Base-by-base conservation (phyloP, 1,140 invertebrate genomes). In the Papilio dardanus region DNA sequence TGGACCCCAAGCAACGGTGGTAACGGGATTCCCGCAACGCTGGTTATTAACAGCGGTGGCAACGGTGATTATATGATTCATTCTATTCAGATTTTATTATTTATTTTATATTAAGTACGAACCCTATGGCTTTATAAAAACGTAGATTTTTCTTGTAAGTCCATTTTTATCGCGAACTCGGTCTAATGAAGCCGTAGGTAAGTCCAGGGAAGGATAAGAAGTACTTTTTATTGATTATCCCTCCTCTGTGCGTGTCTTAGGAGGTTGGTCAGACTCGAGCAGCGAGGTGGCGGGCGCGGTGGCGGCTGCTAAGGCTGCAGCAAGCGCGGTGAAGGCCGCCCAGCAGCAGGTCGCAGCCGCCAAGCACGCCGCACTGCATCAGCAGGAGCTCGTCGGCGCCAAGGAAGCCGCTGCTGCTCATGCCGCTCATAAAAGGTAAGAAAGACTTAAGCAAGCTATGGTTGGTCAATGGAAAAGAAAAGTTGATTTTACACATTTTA, bases 401-500 rank as follows among this genome's bases (percentile, higher is more conserved):
- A 92, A 92, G 78, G 91, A 92, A 62, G 89, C 89, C 0, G 88
- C 88, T 4, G 88, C 90, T 24, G 91, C 91, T 8, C 85, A 87
- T 46, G 91, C 89, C 8, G 89, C 89, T 54, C 90, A 92, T 82
- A 93, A 88, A 65, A 93, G 91, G 91, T 92, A 28, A n/a, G n/a
- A n/a, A n/a, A n/a, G n/a, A n/a, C n/a, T n/a, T n/a, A n/a, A n/a
- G n/a, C n/a, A n/a, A n/a, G n/a, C n/a, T n/a, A n/a, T n/a, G n/a
- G n/a, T n/a, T n/a, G n/a, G n/a, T n/a, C n/a, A n/a, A n/a, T n/a
- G n/a, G n/a, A n/a, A n/a, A n/a, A n/a, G n/a, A n/a, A n/a, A n/a
- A n/a, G n/a, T n/a, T n/a, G n/a, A n/a, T n/a, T n/a, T n/a, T n/a
- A n/a, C n/a, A n/a, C n/a, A n/a, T n/a, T n/a, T n/a, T n/a, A n/a